Conservation (phyloP, 2,888 invertebrate species). For the Heliconius charithonia region DNA sequence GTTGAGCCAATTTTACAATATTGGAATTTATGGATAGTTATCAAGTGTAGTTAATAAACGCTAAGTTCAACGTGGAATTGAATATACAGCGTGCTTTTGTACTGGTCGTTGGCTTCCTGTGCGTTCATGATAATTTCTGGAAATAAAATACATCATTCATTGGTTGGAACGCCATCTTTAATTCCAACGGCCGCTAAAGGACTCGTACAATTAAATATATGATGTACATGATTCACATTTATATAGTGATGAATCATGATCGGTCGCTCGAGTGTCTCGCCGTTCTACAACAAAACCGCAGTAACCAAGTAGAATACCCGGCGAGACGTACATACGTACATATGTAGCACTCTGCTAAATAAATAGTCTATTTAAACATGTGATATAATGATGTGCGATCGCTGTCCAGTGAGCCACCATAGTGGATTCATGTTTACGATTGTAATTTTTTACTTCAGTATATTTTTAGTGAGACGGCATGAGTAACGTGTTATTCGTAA, state of each 20-base stretch:
- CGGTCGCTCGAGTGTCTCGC: constrained; percentile 69
- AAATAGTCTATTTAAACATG: constrained; percentile 80
- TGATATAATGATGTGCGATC: constrained; percentile 81
- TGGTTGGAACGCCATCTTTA: constrained; percentile 52
- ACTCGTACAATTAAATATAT: constrained; percentile 60
- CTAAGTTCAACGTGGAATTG: constrained; percentile 29
- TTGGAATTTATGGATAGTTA: constrained; percentile 32
- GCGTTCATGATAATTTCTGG: constrained; percentile 57
- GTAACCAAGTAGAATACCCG: constrained; percentile 66
- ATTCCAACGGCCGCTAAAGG: constrained; percentile 49
- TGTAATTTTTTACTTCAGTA: constrained; percentile 79
- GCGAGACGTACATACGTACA: constrained; percentile 53
- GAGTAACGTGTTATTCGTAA: constrained; percentile 79
- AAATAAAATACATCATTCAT: constrained; percentile 65
- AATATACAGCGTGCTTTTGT: constrained; percentile 34
- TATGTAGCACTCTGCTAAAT: constrained; percentile 65
- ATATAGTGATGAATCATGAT: constrained; percentile 76
- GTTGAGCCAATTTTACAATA: constrained; percentile 34
- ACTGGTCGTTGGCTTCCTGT: constrained; percentile 62
- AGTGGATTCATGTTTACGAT: constrained; percentile 79
- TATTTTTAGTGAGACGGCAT: constrained; percentile 77
- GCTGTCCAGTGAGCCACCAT: constrained; percentile 73
- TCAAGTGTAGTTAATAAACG: constrained; percentile 27
- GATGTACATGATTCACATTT: constrained; percentile 73
- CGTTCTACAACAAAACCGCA: constrained; percentile 71